A percentile compares a stretch with the other conserved stretches of the same genome.
Conservation (phyloP, 2,113 vertebrate genomes). For the Oreochromis tanganicae region DNA sequence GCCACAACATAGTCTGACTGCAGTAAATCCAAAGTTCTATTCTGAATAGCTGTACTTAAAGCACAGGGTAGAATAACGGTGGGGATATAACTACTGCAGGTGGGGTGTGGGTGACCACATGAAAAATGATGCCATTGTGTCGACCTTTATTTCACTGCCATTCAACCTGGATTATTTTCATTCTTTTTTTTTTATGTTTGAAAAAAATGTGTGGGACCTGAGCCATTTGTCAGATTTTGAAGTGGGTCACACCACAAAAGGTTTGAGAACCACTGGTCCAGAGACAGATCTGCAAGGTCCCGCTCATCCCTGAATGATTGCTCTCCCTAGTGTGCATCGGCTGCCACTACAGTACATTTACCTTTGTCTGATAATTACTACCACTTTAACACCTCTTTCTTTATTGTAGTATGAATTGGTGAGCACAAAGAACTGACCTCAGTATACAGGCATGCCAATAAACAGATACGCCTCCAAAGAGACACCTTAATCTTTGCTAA, state of each 20-base stretch:
- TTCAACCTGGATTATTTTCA: neutral
- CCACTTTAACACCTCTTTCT: neutral
- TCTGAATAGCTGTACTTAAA: neutral
- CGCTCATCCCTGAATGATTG: conserved; percentile 9
- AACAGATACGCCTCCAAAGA: conserved; percentile 36
- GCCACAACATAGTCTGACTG: neutral
- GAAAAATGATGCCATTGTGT: neutral
- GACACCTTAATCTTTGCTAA: neutral
- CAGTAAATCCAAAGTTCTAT: neutral
- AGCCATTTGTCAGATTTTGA: neutral
- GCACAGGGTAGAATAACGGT: neutral
- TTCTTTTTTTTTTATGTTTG: neutral
- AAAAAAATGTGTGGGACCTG: neutral
- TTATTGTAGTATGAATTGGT: conserved; percentile 52
- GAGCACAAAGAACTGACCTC: conserved; percentile 37
- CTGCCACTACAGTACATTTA: conserved; percentile 25
- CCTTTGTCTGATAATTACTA: neutral
- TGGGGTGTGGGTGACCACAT: neutral
- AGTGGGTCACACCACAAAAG: neutral
- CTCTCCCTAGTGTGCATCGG: conserved; percentile 50
- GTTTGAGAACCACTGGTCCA: neutral
- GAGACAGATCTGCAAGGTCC: neutral
- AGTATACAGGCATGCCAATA: conserved; percentile 9
- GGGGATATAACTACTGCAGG: neutral
- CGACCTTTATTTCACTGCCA: neutral